phyloP scores from a whole-genome alignment of 2,797 vertebrate genomes.

The Cyclura pinguis region DNA sequence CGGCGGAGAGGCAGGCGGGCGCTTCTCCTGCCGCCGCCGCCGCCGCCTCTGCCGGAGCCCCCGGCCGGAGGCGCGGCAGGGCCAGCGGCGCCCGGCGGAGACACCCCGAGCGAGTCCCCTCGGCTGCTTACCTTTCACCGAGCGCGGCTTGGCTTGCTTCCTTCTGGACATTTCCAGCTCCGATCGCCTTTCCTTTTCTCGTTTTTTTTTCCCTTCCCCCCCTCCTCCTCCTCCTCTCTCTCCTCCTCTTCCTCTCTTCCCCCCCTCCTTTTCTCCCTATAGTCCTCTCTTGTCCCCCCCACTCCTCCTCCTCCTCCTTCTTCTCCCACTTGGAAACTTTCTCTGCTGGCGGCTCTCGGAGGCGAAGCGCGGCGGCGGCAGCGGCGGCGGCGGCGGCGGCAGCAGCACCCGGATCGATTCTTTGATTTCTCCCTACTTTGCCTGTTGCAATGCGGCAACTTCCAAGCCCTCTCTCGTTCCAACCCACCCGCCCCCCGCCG shows the following conservation, averaged over 20 bases:
- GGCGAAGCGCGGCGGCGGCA: constrained; percentile 26
- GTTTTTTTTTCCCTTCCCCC: constrained; percentile 72
- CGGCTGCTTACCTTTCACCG: constrained; percentile 93
- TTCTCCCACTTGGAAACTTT: constrained; percentile 77
- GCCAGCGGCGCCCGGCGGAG: too few species aligned
- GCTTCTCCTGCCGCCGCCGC: not conserved
- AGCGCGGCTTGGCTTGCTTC: constrained; percentile 98
- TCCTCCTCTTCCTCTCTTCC: constrained; percentile 39
- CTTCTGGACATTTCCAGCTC: constrained; percentile 92
- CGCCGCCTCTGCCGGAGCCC: constrained; percentile 14
- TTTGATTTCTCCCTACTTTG: constrained; percentile 80
- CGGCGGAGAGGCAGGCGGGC: constrained; percentile 31
- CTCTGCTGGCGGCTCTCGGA: constrained; percentile 18
- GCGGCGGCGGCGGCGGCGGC: constrained; percentile 53
- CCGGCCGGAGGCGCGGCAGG: not conserved
- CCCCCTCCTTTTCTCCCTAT: constrained; percentile 44
- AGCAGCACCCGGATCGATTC: constrained; percentile 76
- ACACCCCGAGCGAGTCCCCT: too few species aligned
- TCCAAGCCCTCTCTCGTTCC: not conserved
- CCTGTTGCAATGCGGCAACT: constrained; percentile 98
- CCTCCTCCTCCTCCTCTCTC: constrained; percentile 61
- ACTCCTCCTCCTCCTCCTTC: constrained; percentile 69
- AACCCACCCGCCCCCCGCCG: constrained; percentile 1
- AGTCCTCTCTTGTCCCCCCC: constrained; percentile 63
- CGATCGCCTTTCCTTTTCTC: constrained; percentile 42